Conservation (phyloP, 2,113 vertebrate genomes). For the Axis porcinus region DNA sequence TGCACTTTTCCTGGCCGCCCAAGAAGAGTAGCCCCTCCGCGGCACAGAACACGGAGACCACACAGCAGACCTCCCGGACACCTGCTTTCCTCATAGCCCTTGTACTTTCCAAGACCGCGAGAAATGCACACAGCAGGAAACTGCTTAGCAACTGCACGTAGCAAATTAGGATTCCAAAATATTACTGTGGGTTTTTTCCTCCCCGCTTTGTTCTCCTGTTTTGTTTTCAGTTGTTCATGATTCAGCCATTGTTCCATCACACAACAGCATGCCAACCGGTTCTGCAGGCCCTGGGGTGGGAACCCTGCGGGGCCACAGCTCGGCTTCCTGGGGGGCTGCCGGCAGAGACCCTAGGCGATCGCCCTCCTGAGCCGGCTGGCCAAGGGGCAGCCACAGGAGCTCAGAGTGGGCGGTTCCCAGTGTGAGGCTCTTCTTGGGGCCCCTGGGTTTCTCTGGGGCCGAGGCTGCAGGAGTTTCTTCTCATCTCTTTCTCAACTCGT, state of each 20-base stretch:
- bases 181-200: slow-evolving; percentile 16
- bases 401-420: neutral
- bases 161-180: slow-evolving; percentile 33
- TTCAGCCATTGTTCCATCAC: slow-evolving; percentile 32
- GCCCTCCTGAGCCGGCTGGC: accelerated
- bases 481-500: neutral
- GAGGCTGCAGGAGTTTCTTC: neutral
- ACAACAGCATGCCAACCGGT: slow-evolving; percentile 24
- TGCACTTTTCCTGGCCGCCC: neutral
- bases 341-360: neutral
- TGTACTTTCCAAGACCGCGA: neutral
- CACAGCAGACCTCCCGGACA: neutral
- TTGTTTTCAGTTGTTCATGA: slow-evolving; percentile 41
- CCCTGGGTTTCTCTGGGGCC: neutral
- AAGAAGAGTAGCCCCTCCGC: neutral
- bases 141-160: slow-evolving; percentile 65
- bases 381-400: neutral
- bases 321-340: neutral
- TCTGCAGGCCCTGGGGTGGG: slow-evolving; percentile 18
- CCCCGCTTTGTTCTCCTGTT: slow-evolving; percentile 44
- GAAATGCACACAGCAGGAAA: neutral
- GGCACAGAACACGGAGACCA: neutral
- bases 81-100: slow-evolving; percentile 19
- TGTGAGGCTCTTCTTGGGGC: neutral
- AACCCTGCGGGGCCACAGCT: neutral